Percentiles rank a stretch among this genome's conserved stretches.
Conservation (phyloP, 1,140 invertebrate species). For the Calosoma granatense region DNA sequence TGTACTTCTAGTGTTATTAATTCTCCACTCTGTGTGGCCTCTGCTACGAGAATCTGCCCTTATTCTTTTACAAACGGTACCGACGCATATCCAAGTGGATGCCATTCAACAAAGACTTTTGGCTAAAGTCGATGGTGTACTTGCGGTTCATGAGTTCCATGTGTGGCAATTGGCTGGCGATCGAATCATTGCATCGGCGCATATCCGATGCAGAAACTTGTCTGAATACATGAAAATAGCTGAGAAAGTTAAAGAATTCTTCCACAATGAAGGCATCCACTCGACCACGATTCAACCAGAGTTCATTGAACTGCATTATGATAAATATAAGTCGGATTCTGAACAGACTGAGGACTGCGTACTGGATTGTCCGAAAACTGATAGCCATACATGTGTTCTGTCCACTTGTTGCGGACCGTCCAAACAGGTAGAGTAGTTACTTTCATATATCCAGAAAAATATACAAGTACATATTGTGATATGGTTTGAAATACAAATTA, state of each 20-base stretch:
- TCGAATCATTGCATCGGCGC: conserved; percentile 85
- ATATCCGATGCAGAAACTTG: conserved; percentile 81
- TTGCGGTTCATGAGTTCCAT: conserved; percentile 90
- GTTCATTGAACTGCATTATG: conserved; percentile 63
- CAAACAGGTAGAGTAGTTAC: conserved; percentile 41
- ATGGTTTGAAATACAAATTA: background rate
- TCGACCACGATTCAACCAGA: conserved; percentile 92
- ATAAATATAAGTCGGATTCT: conserved; percentile 24
- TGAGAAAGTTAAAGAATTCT: conserved; percentile 91
- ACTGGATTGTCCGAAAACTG: conserved; percentile 72
- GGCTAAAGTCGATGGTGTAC: conserved; percentile 77
- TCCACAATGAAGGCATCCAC: conserved; percentile 86
- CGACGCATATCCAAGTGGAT: conserved; percentile 86
- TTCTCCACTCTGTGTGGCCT: conserved; percentile 77
- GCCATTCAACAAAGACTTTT: conserved; percentile 76
- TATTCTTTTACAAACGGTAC: conserved; percentile 84
- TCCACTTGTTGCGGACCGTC: conserved; percentile 72
- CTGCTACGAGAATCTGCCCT: conserved; percentile 77
- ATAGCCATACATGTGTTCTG: conserved; percentile 60
- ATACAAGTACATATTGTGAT: background rate
- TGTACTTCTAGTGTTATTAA: conserved; percentile 68
- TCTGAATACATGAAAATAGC: conserved; percentile 87
- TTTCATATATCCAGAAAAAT: background rate
- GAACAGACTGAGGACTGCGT: conserved; percentile 47
- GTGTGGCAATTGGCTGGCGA: conserved; percentile 90